Evolutionary conservation across 2,113 vertebrate species (phyloP), one percentile per base, ranked within the genome.

Genomic region (Phrynocephalus versicolor): DNA sequence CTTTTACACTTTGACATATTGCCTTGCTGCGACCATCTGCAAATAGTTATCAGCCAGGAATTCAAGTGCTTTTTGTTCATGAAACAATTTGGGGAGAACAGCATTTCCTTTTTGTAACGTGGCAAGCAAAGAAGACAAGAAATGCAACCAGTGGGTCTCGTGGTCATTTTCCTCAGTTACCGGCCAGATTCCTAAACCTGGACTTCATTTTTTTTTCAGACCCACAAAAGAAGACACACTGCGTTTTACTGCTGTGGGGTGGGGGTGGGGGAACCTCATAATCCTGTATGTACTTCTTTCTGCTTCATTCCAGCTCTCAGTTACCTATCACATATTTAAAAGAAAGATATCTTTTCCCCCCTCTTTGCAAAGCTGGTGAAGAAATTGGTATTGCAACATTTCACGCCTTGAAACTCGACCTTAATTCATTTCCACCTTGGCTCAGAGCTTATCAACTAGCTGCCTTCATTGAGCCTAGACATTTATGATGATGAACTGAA

Each of bases 1-100:
- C 90, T 94, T 92, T 92, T 91, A 92, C 75, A 94, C 94, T 96
- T 92, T 93, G 81, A 95, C 94, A 87, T 92, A 95, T 90, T 89
- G 91, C 88, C 87, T 94, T 94, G 94, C 85, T 94, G 84, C 64
- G 76, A 91, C 73, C 92, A 94, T 89, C 93, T 95, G 94, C 91
- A 95, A 95, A 85, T 91, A 79, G 65, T 96, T 96, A 94, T 88
- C 87, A 91, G 70, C 89, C 45, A 88, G 82, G 79, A 88, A 94
- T 90, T 94, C 79, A 51, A 90, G 45, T 30, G 30, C 45, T 85
- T 92, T 90, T 78, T 78, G 65, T 90, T 94, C 88, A 88, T 88
- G 89, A 87, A 81, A 85, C n/a, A 85, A 84, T 89, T 94, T 93
- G 90, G 84, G 83, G 58, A 91, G 70, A 93, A 77, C 15, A 89